phyloP scores from a whole-genome alignment of 2,113 vertebrate species.

The Atrichornis clamosus region DNA sequence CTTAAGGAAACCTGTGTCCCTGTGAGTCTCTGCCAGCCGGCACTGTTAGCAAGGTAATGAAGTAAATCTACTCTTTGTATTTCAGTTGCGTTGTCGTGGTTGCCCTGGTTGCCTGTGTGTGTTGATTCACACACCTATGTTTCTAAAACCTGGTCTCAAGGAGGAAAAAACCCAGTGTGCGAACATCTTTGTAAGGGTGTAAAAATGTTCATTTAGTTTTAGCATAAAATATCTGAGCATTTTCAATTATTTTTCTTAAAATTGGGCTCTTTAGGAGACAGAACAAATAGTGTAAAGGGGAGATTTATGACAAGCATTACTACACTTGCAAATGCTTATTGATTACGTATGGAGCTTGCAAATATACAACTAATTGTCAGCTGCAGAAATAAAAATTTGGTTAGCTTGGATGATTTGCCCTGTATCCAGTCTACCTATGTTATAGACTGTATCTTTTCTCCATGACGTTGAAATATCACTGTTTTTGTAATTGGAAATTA shows the following conservation, averaged over 20 bases:
- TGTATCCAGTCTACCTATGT: not conserved
- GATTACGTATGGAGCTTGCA: not conserved
- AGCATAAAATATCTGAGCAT: not conserved
- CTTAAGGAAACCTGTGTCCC: not conserved
- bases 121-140: not conserved
- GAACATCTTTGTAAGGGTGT: not conserved
- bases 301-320: not conserved
- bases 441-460: not conserved
- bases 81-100: not conserved
- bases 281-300: not conserved
- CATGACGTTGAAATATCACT: not conserved
- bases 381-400: not conserved
- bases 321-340: not conserved
- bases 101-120: not conserved
- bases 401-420: rapidly evolving
- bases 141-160: not conserved
- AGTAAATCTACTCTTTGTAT: not conserved
- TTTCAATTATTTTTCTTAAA: not conserved
- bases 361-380: not conserved
- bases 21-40: not conserved
- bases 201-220: not conserved
- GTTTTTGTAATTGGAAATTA: not conserved
- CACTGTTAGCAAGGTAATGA: too few species aligned
- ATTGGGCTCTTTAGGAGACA: not conserved
- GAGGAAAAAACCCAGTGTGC: rapidly evolving